Conservation (phyloP, 2,888 invertebrate genomes). For the Mesochorus sp. region DNA sequence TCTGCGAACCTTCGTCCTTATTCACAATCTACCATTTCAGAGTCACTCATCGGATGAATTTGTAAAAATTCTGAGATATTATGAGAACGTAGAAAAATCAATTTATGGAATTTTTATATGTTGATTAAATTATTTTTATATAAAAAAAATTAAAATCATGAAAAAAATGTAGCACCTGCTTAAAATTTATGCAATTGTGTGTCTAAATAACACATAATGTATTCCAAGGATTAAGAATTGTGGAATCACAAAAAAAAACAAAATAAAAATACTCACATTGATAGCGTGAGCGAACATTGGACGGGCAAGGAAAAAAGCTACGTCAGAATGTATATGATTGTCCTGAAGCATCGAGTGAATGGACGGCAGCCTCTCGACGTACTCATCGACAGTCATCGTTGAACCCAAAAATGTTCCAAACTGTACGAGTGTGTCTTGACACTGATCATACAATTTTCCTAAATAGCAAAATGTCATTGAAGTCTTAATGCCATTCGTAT, state of each 20-base stretch:
- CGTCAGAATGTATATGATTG: slow-evolving; percentile 97
- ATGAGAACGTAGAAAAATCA: slow-evolving; percentile 6
- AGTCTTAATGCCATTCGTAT: slow-evolving; percentile 14
- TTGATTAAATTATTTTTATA: no score
- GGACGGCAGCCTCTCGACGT: slow-evolving; percentile 93
- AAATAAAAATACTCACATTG: slow-evolving; percentile 85
- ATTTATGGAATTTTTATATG: no score
- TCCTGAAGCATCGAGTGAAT: slow-evolving; percentile 94
- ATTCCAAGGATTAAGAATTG: background rate
- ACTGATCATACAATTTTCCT: slow-evolving; percentile 92
- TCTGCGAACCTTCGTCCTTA: no score
- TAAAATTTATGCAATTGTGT: no score
- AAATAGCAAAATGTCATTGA: slow-evolving; percentile 31
- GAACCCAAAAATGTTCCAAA: slow-evolving; percentile 98
- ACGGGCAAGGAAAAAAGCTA: slow-evolving; percentile 98
- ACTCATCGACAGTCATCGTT: slow-evolving; percentile 97
- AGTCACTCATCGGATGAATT: no score
- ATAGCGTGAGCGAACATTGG: slow-evolving; percentile 94
- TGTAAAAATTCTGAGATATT: slow-evolving; percentile 64
- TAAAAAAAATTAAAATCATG: no score
- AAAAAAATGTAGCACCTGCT: no score
- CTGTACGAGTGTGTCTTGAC: slow-evolving; percentile 99
- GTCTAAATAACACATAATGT: no score
- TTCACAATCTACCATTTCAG: no score
- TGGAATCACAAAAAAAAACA: background rate